Evolutionary conservation across 2,797 vertebrate species (phyloP).

Genomic region (Melanotaenia pygmaea): DNA sequence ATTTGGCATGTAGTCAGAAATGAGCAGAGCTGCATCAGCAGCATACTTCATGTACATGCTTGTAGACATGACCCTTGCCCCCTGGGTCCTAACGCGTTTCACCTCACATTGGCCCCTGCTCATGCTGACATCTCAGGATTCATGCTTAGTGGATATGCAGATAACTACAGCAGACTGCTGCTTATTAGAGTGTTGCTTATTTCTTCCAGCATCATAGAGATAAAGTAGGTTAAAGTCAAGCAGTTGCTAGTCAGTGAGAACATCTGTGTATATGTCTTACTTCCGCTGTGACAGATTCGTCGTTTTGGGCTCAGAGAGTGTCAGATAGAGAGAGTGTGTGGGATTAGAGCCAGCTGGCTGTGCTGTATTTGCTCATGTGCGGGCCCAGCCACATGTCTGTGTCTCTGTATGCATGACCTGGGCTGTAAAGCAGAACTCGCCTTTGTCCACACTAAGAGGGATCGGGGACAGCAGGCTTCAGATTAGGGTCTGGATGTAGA

Average conservation of each 20-base stretch:
- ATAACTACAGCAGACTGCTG: slow-evolving; percentile 15
- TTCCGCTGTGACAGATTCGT: slow-evolving; percentile 49
- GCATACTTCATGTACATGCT: not conserved
- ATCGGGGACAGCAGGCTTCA: slow-evolving; percentile 63
- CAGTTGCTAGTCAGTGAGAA: slow-evolving; percentile 30
- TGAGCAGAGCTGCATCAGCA: not conserved
- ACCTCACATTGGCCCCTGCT: slow-evolving; percentile 5
- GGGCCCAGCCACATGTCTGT: slow-evolving; percentile 33
- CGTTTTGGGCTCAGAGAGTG: slow-evolving; percentile 44
- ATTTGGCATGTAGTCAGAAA: not conserved
- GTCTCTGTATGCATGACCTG: slow-evolving; percentile 39
- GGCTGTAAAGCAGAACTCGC: slow-evolving; percentile 46
- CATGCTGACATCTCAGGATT: slow-evolving; percentile 1
- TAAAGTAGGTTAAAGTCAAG: slow-evolving; percentile 59
- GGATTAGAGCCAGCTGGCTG: slow-evolving; percentile 76
- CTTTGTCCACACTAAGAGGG: slow-evolving; percentile 54
- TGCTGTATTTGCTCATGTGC: slow-evolving; percentile 33
- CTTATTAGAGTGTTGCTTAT: not conserved
- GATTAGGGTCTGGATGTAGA: slow-evolving; percentile 57
- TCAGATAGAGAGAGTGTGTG: slow-evolving; percentile 31
- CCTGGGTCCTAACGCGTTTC: not conserved
- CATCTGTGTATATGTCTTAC: slow-evolving; percentile 64
- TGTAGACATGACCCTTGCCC: slow-evolving; percentile 6
- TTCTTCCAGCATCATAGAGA: slow-evolving; percentile 33
- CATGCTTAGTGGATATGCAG: slow-evolving; percentile 10